Percentiles rank a stretch among this genome's conserved stretches.
These are phyloP conservation scores for Pangasianodon gigas DNA, from an alignment of 2,113 vertebrate species.

Conservation along the genomic window DNA sequence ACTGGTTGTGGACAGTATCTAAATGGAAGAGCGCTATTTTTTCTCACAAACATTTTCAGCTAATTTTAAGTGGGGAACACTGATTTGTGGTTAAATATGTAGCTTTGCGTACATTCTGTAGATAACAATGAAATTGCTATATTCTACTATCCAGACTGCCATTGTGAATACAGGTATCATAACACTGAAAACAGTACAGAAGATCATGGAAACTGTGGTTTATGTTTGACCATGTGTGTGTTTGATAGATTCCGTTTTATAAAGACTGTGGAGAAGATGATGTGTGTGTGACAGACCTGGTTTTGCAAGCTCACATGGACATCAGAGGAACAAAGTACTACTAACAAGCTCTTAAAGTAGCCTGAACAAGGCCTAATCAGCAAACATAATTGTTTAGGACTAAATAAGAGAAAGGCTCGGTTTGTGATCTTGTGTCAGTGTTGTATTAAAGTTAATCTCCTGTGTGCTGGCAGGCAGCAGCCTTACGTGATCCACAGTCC, in stretches of 20 bases:
- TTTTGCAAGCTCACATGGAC: constrained; percentile 80
- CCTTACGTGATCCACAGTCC: constrained; percentile 82
- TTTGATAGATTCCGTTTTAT: constrained; percentile 86
- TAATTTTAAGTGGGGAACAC: not conserved
- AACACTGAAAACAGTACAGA: not conserved
- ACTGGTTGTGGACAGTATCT: not conserved
- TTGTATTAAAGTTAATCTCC: not conserved
- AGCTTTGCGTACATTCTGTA: not conserved
- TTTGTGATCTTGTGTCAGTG: not conserved
- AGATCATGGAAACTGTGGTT: not conserved
- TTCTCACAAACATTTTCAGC: not conserved
- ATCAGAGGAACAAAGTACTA: constrained; percentile 82
- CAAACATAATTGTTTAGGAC: not conserved
- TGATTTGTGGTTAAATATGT: not conserved
- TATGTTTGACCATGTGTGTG: not conserved
- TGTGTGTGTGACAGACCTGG: constrained; percentile 84
- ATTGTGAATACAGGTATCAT: not conserved
- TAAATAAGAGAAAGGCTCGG: not conserved
- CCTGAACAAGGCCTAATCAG: not conserved
- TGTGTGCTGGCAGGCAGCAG: constrained; percentile 73
- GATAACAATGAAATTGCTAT: not conserved
- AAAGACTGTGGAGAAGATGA: constrained; percentile 95
- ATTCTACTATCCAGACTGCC: not conserved
- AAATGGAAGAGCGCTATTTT: not conserved
- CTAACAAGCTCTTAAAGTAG: not conserved